Evolutionary conservation across 2,888 invertebrate genomes (phyloP).

Genomic region (Drosophila peninsularis): DNA sequence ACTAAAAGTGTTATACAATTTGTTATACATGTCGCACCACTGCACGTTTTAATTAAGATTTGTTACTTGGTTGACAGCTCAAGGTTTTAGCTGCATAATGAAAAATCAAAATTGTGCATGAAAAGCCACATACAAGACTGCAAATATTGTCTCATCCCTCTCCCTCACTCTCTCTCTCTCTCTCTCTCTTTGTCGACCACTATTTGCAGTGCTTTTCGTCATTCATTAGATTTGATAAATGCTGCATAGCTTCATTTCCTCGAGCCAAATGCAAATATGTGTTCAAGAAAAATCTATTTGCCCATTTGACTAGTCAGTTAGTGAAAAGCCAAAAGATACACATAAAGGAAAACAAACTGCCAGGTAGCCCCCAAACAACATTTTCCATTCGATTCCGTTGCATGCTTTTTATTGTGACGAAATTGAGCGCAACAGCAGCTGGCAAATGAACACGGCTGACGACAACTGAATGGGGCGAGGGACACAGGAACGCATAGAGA

Average conservation of each 20-base stretch:
- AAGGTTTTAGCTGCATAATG: neutral
- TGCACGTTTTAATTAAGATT: neutral
- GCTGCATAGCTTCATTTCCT: conserved; percentile 45
- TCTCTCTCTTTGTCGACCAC: neutral
- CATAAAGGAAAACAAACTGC: conserved; percentile 18
- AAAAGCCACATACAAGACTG: neutral
- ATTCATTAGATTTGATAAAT: conserved; percentile 37
- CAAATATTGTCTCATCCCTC: neutral
- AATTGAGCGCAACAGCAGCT: conserved; percentile 41
- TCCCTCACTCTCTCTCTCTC: neutral
- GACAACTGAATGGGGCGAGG: neutral
- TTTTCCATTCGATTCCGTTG: conserved; percentile 1
- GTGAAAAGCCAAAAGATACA: conserved; percentile 38
- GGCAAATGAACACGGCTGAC: conserved; percentile 42
- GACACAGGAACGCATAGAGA: neutral
- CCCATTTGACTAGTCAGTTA: conserved; percentile 45
- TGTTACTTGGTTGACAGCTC: neutral
- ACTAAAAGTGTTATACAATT: too few species aligned
- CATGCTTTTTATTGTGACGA: conserved; percentile 33
- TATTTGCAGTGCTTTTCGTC: neutral
- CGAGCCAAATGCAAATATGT: conserved; percentile 51
- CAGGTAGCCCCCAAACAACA: conserved; percentile 7
- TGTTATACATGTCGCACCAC: neutral
- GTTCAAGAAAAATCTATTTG: conserved; percentile 57
- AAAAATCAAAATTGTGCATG: conserved; percentile 1